Evolutionary conservation across 2,888 invertebrate genomes (phyloP).

Genomic region (Lathronympha strigana): DNA sequence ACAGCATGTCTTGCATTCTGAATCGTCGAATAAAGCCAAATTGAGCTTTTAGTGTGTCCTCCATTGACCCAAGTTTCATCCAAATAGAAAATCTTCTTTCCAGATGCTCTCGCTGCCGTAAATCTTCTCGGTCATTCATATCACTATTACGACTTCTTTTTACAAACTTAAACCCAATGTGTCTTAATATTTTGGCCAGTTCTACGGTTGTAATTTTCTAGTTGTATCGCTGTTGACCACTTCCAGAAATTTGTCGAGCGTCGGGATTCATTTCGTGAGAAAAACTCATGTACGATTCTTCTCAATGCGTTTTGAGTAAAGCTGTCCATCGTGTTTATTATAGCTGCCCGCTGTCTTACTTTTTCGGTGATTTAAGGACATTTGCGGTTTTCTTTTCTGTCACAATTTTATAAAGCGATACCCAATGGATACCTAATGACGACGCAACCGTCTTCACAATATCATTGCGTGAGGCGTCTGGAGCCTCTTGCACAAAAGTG

Average conservation of each 20-base stretch:
- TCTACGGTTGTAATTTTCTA: slow-evolving; percentile 3
- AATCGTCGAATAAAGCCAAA: slow-evolving; percentile 5
- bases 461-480: slow-evolving; percentile 4
- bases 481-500: slow-evolving; percentile 3
- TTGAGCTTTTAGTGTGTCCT: slow-evolving; percentile 6
- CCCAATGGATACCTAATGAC: slow-evolving; percentile 16
- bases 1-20: slow-evolving; percentile 3
- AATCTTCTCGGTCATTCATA: slow-evolving; percentile 3
- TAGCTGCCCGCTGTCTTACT: slow-evolving; percentile 2
- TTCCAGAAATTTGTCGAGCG: slow-evolving; percentile 4
- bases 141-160: slow-evolving; percentile 14
- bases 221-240: slow-evolving; percentile 1
- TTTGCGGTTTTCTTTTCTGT: slow-evolving; percentile 1
- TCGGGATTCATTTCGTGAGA: slow-evolving; percentile 16
- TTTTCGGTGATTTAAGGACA: slow-evolving; percentile 13
- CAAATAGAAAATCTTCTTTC: not conserved
- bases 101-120: slow-evolving; percentile 1
- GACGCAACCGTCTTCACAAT: slow-evolving; percentile 16
- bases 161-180: slow-evolving; percentile 8
- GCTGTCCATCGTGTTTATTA: not conserved
- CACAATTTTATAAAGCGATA: slow-evolving; percentile 8
- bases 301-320: slow-evolving; percentile 11
- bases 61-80: slow-evolving; percentile 14
- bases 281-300: slow-evolving; percentile 14
- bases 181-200: not conserved